A percentile compares a stretch with the other conserved stretches of the same genome.
phyloP scores from a whole-genome alignment of 2,797 vertebrate species.

The Myripristis jacobus region DNA sequence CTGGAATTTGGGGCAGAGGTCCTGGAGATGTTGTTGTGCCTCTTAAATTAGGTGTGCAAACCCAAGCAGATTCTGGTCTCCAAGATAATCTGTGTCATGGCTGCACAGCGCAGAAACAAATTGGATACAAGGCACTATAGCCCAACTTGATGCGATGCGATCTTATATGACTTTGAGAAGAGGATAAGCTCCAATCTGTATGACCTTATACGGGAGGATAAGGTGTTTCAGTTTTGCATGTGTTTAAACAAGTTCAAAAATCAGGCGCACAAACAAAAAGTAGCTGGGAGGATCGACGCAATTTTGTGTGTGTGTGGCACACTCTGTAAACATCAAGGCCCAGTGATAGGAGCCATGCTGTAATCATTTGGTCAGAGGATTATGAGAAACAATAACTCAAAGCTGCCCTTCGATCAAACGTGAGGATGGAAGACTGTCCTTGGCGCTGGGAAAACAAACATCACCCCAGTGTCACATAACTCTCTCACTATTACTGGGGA shows the following conservation, averaged over 20 bases:
- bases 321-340: conserved; percentile 47
- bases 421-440: conserved; percentile 66
- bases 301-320: background rate
- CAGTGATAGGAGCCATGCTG: conserved; percentile 54
- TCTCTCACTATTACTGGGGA: conserved; percentile 75
- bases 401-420: conserved; percentile 68
- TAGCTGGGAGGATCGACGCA: conserved; percentile 9
- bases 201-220: background rate
- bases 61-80: conserved; percentile 16
- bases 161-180: conserved; percentile 19
- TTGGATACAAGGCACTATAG: background rate
- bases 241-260: conserved; percentile 24
- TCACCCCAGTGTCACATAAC: conserved; percentile 79
- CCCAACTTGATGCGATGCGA: conserved; percentile 3
- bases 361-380: conserved; percentile 71
- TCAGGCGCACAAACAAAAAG: conserved; percentile 25
- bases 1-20: conserved; percentile 45
- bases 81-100: conserved; percentile 17
- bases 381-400: conserved; percentile 82
- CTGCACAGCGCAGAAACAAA: background rate
- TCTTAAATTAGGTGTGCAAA: conserved; percentile 32
- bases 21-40: conserved; percentile 36
- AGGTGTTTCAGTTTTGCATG: background rate
- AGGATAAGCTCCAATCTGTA: conserved; percentile 8
- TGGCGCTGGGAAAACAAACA: conserved; percentile 77